A percentile compares a stretch with the other conserved stretches of the same genome.
Evolutionary conservation across 2,797 vertebrate genomes (phyloP).

Genomic region (Betta splendens): DNA sequence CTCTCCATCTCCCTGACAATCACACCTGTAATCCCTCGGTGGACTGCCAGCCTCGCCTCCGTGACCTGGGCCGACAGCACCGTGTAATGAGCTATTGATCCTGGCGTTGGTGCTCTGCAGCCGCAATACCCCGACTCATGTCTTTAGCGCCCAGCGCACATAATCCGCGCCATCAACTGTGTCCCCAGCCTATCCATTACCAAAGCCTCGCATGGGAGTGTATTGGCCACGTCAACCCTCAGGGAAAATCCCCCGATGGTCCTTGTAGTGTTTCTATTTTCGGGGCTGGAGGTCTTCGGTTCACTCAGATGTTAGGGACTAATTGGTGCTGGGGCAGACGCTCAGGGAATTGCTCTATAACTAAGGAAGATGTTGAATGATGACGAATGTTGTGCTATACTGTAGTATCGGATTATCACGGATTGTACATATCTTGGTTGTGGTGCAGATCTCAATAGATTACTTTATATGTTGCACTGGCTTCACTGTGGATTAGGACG

Average conservation of each 20-base stretch:
- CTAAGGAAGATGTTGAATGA: background rate
- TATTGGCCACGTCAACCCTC: conserved; percentile 39
- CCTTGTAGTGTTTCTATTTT: conserved; percentile 48
- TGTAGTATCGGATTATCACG: too few relatives aligned
- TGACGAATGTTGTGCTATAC: too few relatives aligned
- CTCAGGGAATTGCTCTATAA: conserved; percentile 26
- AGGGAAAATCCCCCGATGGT: conserved; percentile 50
- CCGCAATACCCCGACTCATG: conserved; percentile 65
- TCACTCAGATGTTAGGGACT: conserved; percentile 40
- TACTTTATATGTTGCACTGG: too few relatives aligned
- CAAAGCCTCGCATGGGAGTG: conserved; percentile 35
- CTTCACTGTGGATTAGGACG: too few relatives aligned
- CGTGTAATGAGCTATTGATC: conserved; percentile 84
- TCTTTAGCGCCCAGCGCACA: conserved; percentile 72
- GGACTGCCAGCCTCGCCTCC: conserved; percentile 46
- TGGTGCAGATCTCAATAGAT: too few relatives aligned
- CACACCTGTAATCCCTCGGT: conserved; percentile 68
- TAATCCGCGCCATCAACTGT: conserved; percentile 70
- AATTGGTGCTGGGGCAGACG: conserved; percentile 29
- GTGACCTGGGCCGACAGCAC: conserved; percentile 53
- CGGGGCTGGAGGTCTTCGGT: conserved; percentile 16
- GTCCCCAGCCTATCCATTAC: conserved; percentile 71
- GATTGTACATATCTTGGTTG: too few relatives aligned
- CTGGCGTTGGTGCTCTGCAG: conserved; percentile 55
- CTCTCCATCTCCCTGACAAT: conserved; percentile 73